These are phyloP conservation scores for Aelia acuminata DNA, from an alignment of 2,888 invertebrate genomes.

Conservation along the genomic window DNA sequence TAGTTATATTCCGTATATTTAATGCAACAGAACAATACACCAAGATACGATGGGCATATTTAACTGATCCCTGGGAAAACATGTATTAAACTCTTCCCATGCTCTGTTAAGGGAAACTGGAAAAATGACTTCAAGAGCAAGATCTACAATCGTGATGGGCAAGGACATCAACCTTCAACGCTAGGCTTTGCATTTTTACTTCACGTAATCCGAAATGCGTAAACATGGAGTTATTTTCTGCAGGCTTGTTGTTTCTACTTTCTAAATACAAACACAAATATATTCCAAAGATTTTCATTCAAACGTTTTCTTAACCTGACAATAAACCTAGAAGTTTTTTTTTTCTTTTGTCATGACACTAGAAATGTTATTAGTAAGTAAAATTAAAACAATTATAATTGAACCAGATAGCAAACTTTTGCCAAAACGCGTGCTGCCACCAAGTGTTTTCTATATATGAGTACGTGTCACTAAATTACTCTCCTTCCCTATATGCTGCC, in stretches of 20 bases:
- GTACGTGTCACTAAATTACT: too few species aligned
- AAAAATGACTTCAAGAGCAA: constrained; percentile 25
- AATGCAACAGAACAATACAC: background rate
- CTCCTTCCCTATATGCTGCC: too few species aligned
- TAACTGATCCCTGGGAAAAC: constrained; percentile 38
- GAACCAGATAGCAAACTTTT: too few species aligned
- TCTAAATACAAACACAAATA: too few species aligned
- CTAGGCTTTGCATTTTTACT: background rate
- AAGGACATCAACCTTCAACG: constrained; percentile 22
- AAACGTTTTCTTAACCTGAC: too few species aligned
- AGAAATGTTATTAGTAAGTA: too few species aligned
- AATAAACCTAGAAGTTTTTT: too few species aligned
- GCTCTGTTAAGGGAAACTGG: constrained; percentile 24
- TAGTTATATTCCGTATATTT: constrained; percentile 18
- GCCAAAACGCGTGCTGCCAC: too few species aligned
- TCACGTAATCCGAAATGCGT: background rate
- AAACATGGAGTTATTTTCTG: background rate
- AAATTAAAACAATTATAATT: too few species aligned
- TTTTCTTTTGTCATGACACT: too few species aligned
- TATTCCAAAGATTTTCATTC: too few species aligned
- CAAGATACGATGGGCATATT: constrained; percentile 26
- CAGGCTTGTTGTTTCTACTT: background rate
- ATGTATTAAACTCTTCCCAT: constrained; percentile 36
- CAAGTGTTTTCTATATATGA: too few species aligned
- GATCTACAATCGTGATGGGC: background rate